Percentiles rank a stretch among this genome's conserved stretches.
These are phyloP conservation scores for Amia ocellicauda DNA, from an alignment of 2,113 vertebrate genomes.

Conservation along the genomic window DNA sequence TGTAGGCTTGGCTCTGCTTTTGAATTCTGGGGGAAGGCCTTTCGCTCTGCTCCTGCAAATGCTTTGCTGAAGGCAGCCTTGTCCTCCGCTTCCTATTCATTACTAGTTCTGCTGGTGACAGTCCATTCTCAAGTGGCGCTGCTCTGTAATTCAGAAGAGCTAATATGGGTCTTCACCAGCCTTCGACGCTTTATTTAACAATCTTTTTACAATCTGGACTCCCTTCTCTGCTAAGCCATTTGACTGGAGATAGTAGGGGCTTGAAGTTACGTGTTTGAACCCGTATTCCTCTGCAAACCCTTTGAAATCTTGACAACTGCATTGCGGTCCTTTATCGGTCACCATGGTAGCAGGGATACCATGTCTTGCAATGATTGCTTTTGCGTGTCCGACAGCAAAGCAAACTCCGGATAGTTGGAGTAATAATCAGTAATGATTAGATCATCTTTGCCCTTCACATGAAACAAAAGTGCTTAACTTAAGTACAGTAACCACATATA, in stretches of 20 bases:
- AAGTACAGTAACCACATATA: too few relatives aligned
- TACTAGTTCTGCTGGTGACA: constrained; percentile 22
- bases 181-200: constrained; percentile 19
- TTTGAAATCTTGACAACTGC: not conserved
- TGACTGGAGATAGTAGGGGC: not conserved
- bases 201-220: constrained; percentile 18
- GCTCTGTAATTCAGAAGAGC: constrained; percentile 19
- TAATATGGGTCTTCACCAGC: constrained; percentile 6
- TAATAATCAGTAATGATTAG: too few relatives aligned
- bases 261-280: not conserved
- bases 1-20: constrained; percentile 1
- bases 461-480: too few relatives aligned
- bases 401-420: constrained; percentile 17
- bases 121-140: constrained; percentile 16
- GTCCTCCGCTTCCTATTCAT: constrained; percentile 19
- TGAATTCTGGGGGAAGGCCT: too few relatives aligned
- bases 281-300: not conserved
- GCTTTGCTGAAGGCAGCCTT: not conserved
- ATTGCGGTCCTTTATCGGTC: constrained; percentile 5
- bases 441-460: too few relatives aligned
- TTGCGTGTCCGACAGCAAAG: not conserved
- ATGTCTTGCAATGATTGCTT: constrained; percentile 8
- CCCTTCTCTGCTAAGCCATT: constrained; percentile 1
- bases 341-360: constrained; percentile 30
- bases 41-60: not conserved